Evolutionary conservation across 2,888 invertebrate species (phyloP).

Genomic region (Parthenolecanium corni): DNA sequence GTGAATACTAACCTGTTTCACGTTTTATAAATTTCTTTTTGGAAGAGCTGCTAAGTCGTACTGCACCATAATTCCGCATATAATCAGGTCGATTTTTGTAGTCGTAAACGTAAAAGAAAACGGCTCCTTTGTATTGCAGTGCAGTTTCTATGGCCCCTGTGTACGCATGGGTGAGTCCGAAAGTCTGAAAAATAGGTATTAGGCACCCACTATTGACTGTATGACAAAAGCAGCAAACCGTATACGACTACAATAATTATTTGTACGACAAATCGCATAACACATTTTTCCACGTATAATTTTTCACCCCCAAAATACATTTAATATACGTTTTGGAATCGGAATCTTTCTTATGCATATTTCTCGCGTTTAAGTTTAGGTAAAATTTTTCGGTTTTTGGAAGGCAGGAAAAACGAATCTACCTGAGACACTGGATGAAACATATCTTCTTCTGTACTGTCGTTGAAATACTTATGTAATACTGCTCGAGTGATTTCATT

Average conservation of each 20-base stretch:
- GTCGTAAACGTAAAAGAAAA: slow-evolving; percentile 12
- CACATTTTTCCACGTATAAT: too few relatives aligned
- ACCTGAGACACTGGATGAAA: neutral
- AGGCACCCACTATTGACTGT: too few relatives aligned
- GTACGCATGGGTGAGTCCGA: neutral
- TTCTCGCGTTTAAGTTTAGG: too few relatives aligned
- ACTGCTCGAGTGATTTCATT: neutral
- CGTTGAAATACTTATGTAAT: neutral
- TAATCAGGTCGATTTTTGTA: slow-evolving; percentile 7
- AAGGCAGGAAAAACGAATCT: too few relatives aligned
- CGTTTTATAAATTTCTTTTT: neutral
- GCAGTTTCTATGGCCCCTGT: slow-evolving; percentile 11
- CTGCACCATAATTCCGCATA: slow-evolving; percentile 3
- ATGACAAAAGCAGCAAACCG: too few relatives aligned
- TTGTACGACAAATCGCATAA: too few relatives aligned
- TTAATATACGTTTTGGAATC: too few relatives aligned
- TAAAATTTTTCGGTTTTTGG: too few relatives aligned
- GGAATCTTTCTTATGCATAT: too few relatives aligned
- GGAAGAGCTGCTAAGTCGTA: neutral
- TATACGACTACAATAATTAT: neutral
- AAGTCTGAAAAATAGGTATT: neutral
- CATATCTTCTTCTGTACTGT: neutral
- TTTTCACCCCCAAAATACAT: too few relatives aligned
- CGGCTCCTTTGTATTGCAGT: neutral
- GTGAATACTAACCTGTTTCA: too few relatives aligned